Conservation (phyloP, 2,113 vertebrate species). For the Thryonomys swinderianus region DNA sequence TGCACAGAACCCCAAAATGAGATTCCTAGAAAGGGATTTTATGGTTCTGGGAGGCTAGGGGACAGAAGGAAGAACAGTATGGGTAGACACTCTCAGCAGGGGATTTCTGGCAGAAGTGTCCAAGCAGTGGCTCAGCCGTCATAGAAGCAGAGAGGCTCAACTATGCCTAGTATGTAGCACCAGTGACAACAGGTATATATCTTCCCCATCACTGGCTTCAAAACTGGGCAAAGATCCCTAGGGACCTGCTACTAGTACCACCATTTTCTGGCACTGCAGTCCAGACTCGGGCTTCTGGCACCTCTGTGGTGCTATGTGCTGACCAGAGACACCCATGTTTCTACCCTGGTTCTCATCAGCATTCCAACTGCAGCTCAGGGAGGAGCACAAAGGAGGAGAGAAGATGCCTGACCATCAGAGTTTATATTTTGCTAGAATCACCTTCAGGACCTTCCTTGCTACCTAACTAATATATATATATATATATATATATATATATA, state of each 20-base stretch:
- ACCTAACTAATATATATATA: not conserved
- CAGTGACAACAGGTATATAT: too few species aligned
- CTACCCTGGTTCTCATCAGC: too few species aligned
- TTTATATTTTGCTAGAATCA: not conserved
- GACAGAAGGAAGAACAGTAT: not conserved
- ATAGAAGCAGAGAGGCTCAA: not conserved
- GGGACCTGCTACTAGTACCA: accelerated
- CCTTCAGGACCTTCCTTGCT: not conserved
- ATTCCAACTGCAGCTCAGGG: not conserved
- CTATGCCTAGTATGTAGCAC: not conserved
- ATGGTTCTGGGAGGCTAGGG: not conserved
- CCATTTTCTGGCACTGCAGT: accelerated
- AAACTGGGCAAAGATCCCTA: too few species aligned
- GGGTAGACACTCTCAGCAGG: not conserved
- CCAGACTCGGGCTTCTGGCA: not conserved
- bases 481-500: not conserved
- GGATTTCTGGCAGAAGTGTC: not conserved
- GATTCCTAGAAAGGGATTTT: not conserved
- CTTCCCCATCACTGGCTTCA: not conserved
- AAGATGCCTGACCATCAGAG: not conserved
- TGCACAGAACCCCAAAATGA: not conserved
- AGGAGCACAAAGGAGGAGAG: not conserved
- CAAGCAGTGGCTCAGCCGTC: accelerated
- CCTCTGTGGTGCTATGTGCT: not conserved
- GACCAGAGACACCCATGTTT: not conserved